A percentile compares a stretch with the other conserved stretches of the same genome.
Evolutionary conservation across 2,113 vertebrate genomes (phyloP).

Genomic region (Conger conger): DNA sequence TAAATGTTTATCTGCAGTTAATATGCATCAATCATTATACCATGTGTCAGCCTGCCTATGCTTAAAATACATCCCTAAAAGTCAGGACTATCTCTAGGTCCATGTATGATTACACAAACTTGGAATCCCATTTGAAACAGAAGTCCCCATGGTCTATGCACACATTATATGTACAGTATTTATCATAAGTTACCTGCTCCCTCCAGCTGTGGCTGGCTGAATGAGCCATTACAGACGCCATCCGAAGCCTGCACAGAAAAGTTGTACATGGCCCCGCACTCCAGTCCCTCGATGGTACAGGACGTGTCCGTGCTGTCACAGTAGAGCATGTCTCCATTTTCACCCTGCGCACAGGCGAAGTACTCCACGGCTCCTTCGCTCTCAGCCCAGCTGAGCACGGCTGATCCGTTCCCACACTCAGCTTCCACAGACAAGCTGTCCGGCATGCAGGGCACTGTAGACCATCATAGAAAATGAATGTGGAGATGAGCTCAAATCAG

Average conservation of each 20-base stretch:
- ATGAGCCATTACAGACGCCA: constrained; percentile 66
- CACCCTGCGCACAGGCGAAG: constrained; percentile 51
- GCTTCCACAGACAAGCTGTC: constrained; percentile 44
- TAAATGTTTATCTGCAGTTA: neutral
- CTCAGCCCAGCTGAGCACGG: constrained; percentile 58
- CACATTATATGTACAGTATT: neutral
- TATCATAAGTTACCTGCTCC: constrained; percentile 58
- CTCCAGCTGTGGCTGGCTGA: constrained; percentile 45
- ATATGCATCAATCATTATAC: neutral
- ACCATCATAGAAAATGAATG: neutral
- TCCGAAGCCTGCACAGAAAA: constrained; percentile 67
- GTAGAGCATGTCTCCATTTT: constrained; percentile 42
- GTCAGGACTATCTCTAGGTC: neutral
- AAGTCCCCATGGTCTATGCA: neutral
- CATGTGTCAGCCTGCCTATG: too few species aligned
- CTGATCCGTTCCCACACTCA: constrained; percentile 59
- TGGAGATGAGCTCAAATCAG: neutral
- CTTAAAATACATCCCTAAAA: neutral
- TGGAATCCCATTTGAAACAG: neutral
- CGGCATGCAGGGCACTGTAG: constrained; percentile 65
- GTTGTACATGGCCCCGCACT: constrained; percentile 64
- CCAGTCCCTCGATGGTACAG: constrained; percentile 60
- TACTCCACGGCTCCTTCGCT: constrained; percentile 46
- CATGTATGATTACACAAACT: neutral
- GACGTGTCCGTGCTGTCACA: constrained; percentile 47